phyloP scores from a whole-genome alignment of 2,113 vertebrate genomes.

The Nipponia nippon region DNA sequence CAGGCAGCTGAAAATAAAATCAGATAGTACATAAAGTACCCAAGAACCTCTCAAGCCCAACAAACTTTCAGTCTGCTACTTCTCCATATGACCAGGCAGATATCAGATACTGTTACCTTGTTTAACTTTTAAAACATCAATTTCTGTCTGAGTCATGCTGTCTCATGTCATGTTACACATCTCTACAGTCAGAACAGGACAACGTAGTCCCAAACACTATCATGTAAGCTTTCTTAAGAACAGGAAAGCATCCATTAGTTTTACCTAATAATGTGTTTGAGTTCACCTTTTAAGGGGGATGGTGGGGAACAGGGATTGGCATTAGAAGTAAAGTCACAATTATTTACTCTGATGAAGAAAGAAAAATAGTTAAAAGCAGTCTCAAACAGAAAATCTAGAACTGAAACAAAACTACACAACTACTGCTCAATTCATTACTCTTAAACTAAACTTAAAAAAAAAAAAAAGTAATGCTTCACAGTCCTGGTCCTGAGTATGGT shows the following conservation, averaged over 20 bases:
- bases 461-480: accelerated
- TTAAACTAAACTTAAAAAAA: not conserved
- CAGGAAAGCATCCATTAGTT: accelerated
- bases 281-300: accelerated
- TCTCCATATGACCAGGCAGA: accelerated
- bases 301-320: accelerated
- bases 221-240: accelerated
- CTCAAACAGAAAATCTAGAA: accelerated
- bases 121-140: accelerated
- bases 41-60: not conserved
- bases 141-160: accelerated
- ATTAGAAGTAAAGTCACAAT: not conserved
- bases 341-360: not conserved
- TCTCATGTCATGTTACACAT: accelerated
- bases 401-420: accelerated
- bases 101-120: accelerated
- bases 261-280: not conserved
- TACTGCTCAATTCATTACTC: accelerated
- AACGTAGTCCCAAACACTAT: accelerated
- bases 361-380: not conserved
- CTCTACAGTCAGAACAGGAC: not conserved
- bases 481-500: accelerated
- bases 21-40: not conserved
- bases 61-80: not conserved
- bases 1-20: not conserved